These are phyloP conservation scores for Lasiurus cinereus DNA, from an alignment of 2,113 vertebrate genomes.

Conservation along the genomic window DNA sequence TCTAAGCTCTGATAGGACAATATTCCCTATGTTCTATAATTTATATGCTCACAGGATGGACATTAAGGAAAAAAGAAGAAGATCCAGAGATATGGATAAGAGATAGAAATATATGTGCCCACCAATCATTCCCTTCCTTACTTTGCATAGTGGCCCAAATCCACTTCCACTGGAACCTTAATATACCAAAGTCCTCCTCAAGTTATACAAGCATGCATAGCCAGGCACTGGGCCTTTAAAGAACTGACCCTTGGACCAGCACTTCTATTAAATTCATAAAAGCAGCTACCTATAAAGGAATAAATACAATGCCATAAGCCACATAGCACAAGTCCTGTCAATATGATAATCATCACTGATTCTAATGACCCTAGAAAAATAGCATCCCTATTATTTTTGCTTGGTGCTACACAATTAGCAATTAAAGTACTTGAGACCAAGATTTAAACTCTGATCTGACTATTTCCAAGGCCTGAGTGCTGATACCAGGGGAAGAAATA, in stretches of 20 bases:
- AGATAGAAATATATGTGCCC: not conserved
- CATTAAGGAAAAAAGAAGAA: slow-evolving; percentile 16
- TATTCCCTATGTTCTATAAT: not conserved
- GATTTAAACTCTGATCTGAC: slow-evolving; percentile 28
- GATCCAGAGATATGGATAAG: not conserved
- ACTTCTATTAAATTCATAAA: not conserved
- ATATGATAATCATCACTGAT: not conserved
- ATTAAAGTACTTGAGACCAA: not conserved
- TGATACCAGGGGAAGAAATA: not conserved
- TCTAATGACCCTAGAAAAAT: not conserved
- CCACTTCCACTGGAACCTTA: not conserved
- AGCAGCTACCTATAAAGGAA: not conserved
- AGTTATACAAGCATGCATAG: too few relatives aligned
- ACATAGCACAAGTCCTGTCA: not conserved
- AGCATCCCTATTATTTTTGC: not conserved
- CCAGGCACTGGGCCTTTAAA: not conserved
- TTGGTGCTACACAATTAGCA: not conserved
- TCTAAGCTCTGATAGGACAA: not conserved
- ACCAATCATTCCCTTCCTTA: not conserved
- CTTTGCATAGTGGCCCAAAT: not conserved
- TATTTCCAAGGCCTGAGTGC: not conserved
- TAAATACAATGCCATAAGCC: not conserved
- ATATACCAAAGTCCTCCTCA: not conserved
- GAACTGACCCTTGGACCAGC: not conserved
- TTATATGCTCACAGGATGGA: not conserved